Conservation (phyloP, 2,888 invertebrate genomes). For the Chrysopilus asiliformis region DNA sequence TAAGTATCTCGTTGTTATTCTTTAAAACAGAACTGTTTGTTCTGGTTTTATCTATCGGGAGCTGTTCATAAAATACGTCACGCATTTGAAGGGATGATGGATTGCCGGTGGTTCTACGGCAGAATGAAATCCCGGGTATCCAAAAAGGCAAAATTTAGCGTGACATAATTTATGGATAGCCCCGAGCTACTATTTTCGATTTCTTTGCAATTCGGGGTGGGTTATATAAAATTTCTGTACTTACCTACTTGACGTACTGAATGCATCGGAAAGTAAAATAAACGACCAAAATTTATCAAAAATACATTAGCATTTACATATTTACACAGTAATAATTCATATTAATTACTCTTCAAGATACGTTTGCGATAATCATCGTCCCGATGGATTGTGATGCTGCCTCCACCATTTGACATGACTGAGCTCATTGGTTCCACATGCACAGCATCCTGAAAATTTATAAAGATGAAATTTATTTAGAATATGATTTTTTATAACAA, state of each 20-base stretch:
- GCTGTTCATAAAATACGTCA: too few relatives aligned
- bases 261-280: conserved; percentile 7
- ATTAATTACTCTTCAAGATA: conserved; percentile 31
- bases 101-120: too few relatives aligned
- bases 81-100: too few relatives aligned
- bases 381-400: conserved; percentile 25
- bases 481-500: not conserved
- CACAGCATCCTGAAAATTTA: conserved; percentile 29
- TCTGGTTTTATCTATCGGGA: too few relatives aligned
- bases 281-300: conserved; percentile 8
- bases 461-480: not conserved
- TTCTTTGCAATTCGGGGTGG: too few relatives aligned
- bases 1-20: too few relatives aligned
- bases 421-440: conserved; percentile 32
- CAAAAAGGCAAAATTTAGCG: too few relatives aligned
- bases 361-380: conserved; percentile 35
- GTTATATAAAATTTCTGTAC: conserved; percentile 3
- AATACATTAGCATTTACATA: conserved; percentile 7
- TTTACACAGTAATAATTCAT: not conserved
- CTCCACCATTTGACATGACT: conserved; percentile 32
- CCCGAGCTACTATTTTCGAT: too few relatives aligned
- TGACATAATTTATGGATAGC: too few relatives aligned
- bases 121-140: too few relatives aligned
- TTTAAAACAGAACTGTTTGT: too few relatives aligned
- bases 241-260: conserved; percentile 13